phyloP scores from a whole-genome alignment of 2,888 invertebrate genomes.

The Ferdinandea cuprea region DNA sequence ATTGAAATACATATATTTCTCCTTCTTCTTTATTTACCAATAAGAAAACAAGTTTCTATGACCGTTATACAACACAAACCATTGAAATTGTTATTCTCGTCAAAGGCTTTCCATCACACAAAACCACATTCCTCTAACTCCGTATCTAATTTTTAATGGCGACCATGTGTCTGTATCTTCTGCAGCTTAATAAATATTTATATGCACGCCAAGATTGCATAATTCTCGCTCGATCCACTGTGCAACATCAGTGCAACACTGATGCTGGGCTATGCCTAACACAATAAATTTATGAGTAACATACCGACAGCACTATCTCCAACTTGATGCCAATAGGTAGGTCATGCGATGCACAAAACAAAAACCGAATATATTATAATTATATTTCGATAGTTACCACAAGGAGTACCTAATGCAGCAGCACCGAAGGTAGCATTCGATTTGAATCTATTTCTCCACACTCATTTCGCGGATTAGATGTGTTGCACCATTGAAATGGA shows the following conservation, averaged over 20 bases:
- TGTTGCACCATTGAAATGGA: constrained; percentile 13
- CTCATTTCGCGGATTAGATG: constrained; percentile 26
- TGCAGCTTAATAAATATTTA: constrained; percentile 56
- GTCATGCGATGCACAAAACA: constrained; percentile 35
- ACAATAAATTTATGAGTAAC: constrained; percentile 1
- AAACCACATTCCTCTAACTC: constrained; percentile 47
- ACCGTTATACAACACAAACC: constrained; percentile 29
- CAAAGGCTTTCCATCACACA: constrained; percentile 29
- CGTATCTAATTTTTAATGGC: constrained; percentile 49
- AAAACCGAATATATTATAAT: constrained; percentile 14
- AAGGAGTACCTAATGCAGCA: constrained; percentile 10
- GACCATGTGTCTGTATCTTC: constrained; percentile 50
- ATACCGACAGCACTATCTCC: neutral
- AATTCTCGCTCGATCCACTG: constrained; percentile 42
- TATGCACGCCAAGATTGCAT: constrained; percentile 34
- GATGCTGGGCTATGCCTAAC: neutral
- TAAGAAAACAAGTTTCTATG: constrained; percentile 20
- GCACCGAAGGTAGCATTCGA: constrained; percentile 1
- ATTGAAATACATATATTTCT: too few species aligned
- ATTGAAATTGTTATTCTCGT: constrained; percentile 22
- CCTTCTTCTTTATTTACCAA: neutral
- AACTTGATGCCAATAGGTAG: constrained; percentile 39
- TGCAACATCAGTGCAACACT: constrained; percentile 2
- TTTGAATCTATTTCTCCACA: constrained; percentile 22
- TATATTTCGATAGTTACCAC: constrained; percentile 20